A percentile compares a stretch with the other conserved stretches of the same genome.
phyloP scores from a whole-genome alignment of 2,797 vertebrate genomes.

The Crenuchus spilurus region DNA sequence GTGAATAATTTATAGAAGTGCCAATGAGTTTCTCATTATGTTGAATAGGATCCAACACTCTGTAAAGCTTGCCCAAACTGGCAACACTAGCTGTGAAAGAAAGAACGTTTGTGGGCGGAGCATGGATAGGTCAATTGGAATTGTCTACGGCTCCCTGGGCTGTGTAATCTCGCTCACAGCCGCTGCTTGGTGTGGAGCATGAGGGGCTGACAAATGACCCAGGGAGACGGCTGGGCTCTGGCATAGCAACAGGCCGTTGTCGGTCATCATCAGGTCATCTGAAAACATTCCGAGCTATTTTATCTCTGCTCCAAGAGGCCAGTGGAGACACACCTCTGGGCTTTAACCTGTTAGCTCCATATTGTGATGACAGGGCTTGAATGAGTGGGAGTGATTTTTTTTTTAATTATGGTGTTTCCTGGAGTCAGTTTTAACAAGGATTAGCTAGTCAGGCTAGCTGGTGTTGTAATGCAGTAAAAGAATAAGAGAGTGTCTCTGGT shows the following conservation, averaged over 20 bases:
- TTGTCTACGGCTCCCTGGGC: conserved; percentile 34
- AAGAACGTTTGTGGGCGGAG: neutral
- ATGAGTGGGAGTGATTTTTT: neutral
- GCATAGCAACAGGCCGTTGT: conserved; percentile 63
- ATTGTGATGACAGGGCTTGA: neutral
- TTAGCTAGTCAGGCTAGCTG: neutral
- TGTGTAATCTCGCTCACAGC: conserved; percentile 71
- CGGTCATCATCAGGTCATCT: conserved; percentile 77
- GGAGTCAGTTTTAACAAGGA: neutral
- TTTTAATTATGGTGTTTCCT: neutral
- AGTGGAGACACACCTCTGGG: conserved; percentile 7
- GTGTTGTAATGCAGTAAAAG: neutral
- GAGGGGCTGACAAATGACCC: conserved; percentile 35
- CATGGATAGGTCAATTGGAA: neutral
- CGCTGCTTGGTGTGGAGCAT: conserved; percentile 72
- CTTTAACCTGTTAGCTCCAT: neutral
- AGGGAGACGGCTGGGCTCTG: conserved; percentile 24
- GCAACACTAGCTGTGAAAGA: conserved; percentile 35
- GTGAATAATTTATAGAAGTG: too few relatives aligned
- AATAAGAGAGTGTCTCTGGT: neutral
- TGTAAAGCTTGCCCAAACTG: neutral
- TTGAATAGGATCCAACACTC: too few relatives aligned
- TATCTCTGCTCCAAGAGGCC: conserved; percentile 58
- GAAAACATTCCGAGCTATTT: conserved; percentile 71
- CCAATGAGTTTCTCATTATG: too few relatives aligned